Evolutionary conservation across 2,797 vertebrate genomes (phyloP).

Genomic region (Tolypeutes matacus): DNA sequence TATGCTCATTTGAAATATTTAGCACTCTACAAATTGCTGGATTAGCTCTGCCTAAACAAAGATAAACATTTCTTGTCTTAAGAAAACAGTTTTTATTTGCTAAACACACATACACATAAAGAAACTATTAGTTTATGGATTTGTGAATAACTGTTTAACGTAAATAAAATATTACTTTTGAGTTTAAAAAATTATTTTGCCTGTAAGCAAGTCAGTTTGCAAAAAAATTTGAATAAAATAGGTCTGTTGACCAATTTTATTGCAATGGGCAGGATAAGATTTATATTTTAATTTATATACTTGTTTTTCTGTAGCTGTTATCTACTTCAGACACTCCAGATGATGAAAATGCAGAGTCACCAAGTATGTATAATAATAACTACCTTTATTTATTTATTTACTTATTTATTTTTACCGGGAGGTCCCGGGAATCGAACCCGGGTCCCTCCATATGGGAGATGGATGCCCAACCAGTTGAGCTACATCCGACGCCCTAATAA

Average conservation of each 20-base stretch:
- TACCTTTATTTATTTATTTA: too few species aligned
- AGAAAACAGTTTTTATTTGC: not conserved
- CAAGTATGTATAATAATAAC: conserved; percentile 90
- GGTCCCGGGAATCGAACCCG: too few species aligned
- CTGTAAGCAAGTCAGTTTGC: not conserved
- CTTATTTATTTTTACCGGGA: too few species aligned
- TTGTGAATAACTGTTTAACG: not conserved
- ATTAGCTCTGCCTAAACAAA: not conserved
- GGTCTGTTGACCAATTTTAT: not conserved
- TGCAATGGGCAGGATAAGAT: not conserved
- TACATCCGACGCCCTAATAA: too few species aligned
- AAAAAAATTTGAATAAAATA: not conserved
- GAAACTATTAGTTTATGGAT: not conserved
- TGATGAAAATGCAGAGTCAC: conserved; percentile 94
- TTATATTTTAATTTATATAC: conserved; percentile 44
- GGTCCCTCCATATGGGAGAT: too few species aligned
- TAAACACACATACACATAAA: not conserved
- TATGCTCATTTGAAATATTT: not conserved
- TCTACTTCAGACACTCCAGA: conserved; percentile 93
- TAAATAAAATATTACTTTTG: conserved; percentile 29
- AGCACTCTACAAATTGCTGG: not conserved
- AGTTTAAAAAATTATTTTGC: not conserved
- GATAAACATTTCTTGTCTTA: not conserved
- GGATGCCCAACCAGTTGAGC: too few species aligned
- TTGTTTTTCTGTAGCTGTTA: conserved; percentile 90